Evolutionary conservation across 2,113 vertebrate genomes (phyloP), one percentile per base, ranked within the genome.

Genomic region (Andinoacara biseriatus): DNA sequence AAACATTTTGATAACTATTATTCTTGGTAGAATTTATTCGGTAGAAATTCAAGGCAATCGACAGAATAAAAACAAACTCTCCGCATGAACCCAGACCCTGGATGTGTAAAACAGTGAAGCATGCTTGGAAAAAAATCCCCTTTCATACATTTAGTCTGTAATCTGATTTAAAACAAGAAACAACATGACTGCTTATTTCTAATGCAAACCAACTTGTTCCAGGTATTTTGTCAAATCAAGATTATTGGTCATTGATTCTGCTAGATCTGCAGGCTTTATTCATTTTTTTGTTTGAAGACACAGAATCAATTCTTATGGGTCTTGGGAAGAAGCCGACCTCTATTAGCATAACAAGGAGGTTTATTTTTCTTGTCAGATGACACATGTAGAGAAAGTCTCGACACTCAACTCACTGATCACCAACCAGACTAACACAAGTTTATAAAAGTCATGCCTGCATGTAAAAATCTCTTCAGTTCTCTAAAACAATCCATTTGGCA

Each of bases 301-400:
- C 40, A 69, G 9, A 29, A 69, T 69, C 63, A 49, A 3, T 43
- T 43, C 40, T 33, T 14, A 10, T 38, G 40, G 13, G 9, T 43
- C 40, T 43, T 43, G 40, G 40, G 13, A 43, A 43, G 3, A 38
- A 43, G 10, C 40, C 10, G 10, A 43, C 40, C 40, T 43, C 40
- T 43, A 2, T 18, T 26, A 11, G 3, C 40, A 49, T 69, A 24
- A 69, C 14, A 29, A 29, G 40, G 15, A 69, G 40, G 6, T 15
- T 49, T 31, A 31, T 9, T 69, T 46, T 0, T 26, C 22, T 0
- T 46, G 14, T 49, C n/a, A 26, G 63, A 46, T 20, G 26, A 67
- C 29, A 6, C 0, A 3, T 22, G 46, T 35, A 46, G 15, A 52
- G 17, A 10, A 43, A 11, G 40, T 43, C 40, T 10, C 13, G 40